These are phyloP conservation scores for Hetaerina titia DNA, from an alignment of 2,888 invertebrate genomes.

Conservation along the genomic window DNA sequence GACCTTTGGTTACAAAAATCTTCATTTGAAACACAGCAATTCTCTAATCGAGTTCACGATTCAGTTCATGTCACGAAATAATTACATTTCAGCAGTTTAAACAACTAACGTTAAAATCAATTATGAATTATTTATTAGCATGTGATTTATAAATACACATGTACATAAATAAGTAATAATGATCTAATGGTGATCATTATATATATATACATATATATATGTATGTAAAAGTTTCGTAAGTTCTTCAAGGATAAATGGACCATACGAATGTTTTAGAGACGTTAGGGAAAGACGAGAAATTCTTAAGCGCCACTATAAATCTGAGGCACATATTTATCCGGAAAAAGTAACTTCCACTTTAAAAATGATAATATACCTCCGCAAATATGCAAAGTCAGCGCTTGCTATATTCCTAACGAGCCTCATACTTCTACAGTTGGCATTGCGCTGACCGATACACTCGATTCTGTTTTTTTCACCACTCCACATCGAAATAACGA, in stretches of 20 bases:
- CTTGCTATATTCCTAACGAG: not conserved
- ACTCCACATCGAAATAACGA: conserved; percentile 5
- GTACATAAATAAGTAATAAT: no score
- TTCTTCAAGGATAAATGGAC: not conserved
- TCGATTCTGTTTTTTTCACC: not conserved
- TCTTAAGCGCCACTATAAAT: not conserved
- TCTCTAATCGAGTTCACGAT: no score
- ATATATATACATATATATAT: no score
- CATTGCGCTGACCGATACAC: conserved; percentile 35
- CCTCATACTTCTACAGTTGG: not conserved
- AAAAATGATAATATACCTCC: not conserved
- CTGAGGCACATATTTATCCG: not conserved
- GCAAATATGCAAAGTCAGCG: conserved; percentile 3
- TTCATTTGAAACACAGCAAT: no score
- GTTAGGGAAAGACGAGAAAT: not conserved
- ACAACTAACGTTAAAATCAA: no score
- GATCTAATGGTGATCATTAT: no score
- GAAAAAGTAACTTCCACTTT: not conserved
- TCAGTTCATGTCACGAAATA: no score
- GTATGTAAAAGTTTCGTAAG: not conserved
- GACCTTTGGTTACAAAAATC: no score
- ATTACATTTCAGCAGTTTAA: no score
- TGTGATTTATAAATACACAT: no score
- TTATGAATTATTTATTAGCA: no score
- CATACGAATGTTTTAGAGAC: not conserved